Percentiles rank a stretch among this genome's conserved stretches.
These are phyloP conservation scores for Drosophila flavopinicola DNA, from an alignment of 2,888 invertebrate genomes.

Conservation along the genomic window DNA sequence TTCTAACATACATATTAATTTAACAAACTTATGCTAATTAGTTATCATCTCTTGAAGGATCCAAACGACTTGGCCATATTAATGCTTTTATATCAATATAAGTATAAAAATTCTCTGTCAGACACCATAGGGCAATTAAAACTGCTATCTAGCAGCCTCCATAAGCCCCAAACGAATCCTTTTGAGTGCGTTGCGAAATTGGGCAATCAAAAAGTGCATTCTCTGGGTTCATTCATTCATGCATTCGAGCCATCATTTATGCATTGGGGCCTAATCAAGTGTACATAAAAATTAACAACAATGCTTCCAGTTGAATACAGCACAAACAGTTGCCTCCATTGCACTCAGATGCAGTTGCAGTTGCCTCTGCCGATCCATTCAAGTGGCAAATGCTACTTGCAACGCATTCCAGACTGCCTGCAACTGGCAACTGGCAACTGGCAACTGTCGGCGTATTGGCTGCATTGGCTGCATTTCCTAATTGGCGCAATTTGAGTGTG, in stretches of 20 bases:
- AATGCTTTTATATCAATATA: too few relatives aligned
- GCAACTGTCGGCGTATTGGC: constrained; percentile 60
- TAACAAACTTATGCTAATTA: too few relatives aligned
- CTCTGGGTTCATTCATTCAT: neutral
- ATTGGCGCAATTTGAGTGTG: constrained; percentile 78
- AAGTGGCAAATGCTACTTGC: constrained; percentile 53
- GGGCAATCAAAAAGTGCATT: constrained; percentile 16
- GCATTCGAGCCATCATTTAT: constrained; percentile 16
- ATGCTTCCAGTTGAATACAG: constrained; percentile 50
- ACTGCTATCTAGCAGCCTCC: neutral
- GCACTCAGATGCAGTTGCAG: constrained; percentile 11
- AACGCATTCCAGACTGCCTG: constrained; percentile 15
- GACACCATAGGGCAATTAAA: neutral
- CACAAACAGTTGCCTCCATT: constrained; percentile 42
- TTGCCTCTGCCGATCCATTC: constrained; percentile 43
- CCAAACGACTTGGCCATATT: too few relatives aligned
- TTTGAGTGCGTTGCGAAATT: constrained; percentile 8
- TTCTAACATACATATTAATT: too few relatives aligned
- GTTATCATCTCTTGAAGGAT: too few relatives aligned
- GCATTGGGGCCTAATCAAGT: constrained; percentile 64
- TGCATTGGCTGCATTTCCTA: constrained; percentile 69
- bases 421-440: constrained; percentile 24
- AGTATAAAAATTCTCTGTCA: too few relatives aligned
- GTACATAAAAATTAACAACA: constrained; percentile 69
- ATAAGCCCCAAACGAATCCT: neutral